Conservation (phyloP, 2,797 vertebrate species). For the Brotula barbata region DNA sequence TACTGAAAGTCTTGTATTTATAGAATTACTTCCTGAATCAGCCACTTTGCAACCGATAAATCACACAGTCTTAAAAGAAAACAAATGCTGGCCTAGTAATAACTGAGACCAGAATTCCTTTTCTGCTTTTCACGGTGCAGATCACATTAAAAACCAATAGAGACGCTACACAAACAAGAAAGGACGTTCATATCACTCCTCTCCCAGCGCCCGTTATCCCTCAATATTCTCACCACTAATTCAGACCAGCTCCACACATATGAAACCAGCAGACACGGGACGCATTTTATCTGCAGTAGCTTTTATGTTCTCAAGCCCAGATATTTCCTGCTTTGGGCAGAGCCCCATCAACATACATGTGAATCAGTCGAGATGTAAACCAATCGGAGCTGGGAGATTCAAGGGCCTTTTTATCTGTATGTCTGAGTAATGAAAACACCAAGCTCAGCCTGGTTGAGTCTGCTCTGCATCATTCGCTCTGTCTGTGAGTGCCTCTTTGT, state of each 20-base stretch:
- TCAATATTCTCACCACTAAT: slow-evolving; percentile 20
- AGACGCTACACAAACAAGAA: slow-evolving; percentile 26
- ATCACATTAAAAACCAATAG: slow-evolving; percentile 15
- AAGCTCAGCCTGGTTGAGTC: slow-evolving; percentile 15
- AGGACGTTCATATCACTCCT: not conserved
- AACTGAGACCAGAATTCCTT: not conserved
- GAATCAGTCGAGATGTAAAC: slow-evolving; percentile 42
- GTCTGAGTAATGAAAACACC: slow-evolving; percentile 54
- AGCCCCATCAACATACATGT: slow-evolving; percentile 37
- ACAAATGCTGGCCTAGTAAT: not conserved
- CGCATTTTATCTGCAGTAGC: slow-evolving; percentile 40
- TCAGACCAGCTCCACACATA: not conserved
- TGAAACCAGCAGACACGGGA: slow-evolving; percentile 3
- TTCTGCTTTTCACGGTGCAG: slow-evolving; percentile 2
- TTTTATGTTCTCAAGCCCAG: slow-evolving; percentile 39
- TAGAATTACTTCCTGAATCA: too few relatives aligned
- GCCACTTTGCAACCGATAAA: not conserved
- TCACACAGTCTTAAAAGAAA: not conserved
- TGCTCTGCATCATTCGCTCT: slow-evolving; percentile 26
- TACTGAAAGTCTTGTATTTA: too few relatives aligned
- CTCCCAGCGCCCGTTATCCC: slow-evolving; percentile 33
- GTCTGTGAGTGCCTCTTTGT: slow-evolving; percentile 3
- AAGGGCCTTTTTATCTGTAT: slow-evolving; percentile 47
- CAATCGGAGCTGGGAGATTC: slow-evolving; percentile 30
- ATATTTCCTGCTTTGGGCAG: slow-evolving; percentile 55